Evolutionary conservation across 1,140 invertebrate species (phyloP).

Genomic region (Ceratosolen fusciceps): DNA sequence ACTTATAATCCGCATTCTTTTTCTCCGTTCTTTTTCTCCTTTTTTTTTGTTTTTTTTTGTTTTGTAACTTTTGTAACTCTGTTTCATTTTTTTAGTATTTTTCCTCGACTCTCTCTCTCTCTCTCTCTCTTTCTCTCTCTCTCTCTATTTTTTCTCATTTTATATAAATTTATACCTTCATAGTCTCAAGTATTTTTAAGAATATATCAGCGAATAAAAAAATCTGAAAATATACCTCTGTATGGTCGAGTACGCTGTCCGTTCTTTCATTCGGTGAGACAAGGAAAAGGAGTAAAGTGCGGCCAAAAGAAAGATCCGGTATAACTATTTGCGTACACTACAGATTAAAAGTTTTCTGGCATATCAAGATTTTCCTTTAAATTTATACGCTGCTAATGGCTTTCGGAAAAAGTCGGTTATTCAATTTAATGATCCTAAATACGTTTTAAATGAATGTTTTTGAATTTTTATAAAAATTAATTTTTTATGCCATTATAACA

Average conservation of each 20-base stretch:
- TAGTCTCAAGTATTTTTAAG: background rate
- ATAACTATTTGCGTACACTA: background rate
- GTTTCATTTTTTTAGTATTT: background rate
- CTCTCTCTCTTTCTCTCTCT: constrained; percentile 6
- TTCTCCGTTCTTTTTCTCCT: too few species aligned
- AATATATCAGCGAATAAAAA: constrained; percentile 21
- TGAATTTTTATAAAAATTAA: background rate
- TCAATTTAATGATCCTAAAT: background rate
- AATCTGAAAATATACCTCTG: constrained; percentile 8
- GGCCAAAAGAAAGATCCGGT: background rate
- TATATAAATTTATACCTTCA: constrained; percentile 5
- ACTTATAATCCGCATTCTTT: background rate
- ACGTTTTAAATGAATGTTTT: too few species aligned
- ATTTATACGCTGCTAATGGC: background rate
- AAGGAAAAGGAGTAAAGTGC: constrained; percentile 10
- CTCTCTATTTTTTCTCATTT: background rate
- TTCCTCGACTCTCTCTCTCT: constrained; percentile 11
- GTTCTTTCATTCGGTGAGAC: constrained; percentile 1
- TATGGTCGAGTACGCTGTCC: background rate
- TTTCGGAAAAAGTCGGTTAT: background rate
- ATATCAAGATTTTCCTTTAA: constrained; percentile 17
- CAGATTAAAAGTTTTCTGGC: constrained; percentile 35
- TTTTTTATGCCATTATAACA: too few species aligned
- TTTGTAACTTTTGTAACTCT: background rate
- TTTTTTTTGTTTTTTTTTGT: too few species aligned